Percentiles rank a stretch among this genome's conserved stretches.
Conservation (phyloP, 2,888 invertebrate genomes). For the Hypolimnas misippus region DNA sequence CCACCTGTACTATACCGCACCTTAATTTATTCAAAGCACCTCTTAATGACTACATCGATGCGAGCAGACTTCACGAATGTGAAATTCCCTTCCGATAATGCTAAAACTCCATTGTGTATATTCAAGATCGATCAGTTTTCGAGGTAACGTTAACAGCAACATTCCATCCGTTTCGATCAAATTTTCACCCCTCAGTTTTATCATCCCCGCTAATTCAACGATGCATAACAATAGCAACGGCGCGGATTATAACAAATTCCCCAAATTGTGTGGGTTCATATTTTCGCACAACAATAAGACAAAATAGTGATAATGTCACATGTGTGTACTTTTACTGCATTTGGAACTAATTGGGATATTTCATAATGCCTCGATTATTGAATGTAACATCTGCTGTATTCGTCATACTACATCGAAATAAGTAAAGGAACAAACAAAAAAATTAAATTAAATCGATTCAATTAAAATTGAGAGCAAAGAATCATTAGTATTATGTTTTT, state of each 20-base stretch:
- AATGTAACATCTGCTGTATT: conserved; percentile 70
- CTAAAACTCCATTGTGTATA: conserved; percentile 32
- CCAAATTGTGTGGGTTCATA: conserved; percentile 82
- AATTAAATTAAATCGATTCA: not conserved
- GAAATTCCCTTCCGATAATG: conserved; percentile 8
- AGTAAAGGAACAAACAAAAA: not conserved
- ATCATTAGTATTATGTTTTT: no score
- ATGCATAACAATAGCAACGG: conserved; percentile 74
- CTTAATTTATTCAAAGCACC: conserved; percentile 66
- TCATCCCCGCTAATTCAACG: conserved; percentile 60
- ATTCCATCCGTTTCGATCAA: conserved; percentile 55
- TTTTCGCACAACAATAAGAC: conserved; percentile 78
- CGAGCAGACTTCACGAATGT: conserved; percentile 9
- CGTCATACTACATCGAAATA: conserved; percentile 4
- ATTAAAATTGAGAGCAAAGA: not conserved
- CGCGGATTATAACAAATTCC: conserved; percentile 81
- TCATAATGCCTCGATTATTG: conserved; percentile 71
- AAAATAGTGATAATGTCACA: conserved; percentile 81
- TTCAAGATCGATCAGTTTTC: conserved; percentile 60
- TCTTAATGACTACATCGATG: conserved; percentile 44
- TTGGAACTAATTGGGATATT: conserved; percentile 83
- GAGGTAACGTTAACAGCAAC: conserved; percentile 60
- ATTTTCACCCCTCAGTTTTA: conserved; percentile 58
- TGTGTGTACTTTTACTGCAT: conserved; percentile 77
- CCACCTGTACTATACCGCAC: conserved; percentile 71